A percentile compares a stretch with the other conserved stretches of the same genome.
These are phyloP conservation scores for Aphidius ervi DNA, from an alignment of 1,140 invertebrate genomes.

Conservation along the genomic window DNA sequence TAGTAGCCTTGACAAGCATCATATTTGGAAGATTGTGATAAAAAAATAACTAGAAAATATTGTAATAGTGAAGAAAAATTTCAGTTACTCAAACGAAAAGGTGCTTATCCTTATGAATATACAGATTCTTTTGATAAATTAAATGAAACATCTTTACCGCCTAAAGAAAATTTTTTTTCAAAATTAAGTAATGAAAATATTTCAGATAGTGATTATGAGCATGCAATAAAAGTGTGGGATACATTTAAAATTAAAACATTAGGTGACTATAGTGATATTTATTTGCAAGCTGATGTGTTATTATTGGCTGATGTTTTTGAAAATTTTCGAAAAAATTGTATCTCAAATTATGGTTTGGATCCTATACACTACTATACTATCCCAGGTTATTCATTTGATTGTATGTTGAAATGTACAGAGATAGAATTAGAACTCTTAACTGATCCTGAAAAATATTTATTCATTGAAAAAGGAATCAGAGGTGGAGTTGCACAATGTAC, in stretches of 20 bases:
- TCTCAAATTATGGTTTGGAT: background rate
- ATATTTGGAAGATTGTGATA: conserved; percentile 6
- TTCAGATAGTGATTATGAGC: background rate
- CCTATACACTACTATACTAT: conserved; percentile 7
- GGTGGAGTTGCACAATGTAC: conserved; percentile 2
- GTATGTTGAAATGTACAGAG: background rate
- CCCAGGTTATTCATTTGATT: background rate
- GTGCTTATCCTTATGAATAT: background rate
- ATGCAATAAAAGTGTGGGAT: background rate
- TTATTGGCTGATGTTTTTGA: conserved; percentile 10
- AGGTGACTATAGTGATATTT: background rate
- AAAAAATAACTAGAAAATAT: background rate
- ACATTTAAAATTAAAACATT: background rate
- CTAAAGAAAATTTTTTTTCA: conserved; percentile 1
- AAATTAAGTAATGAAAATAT: background rate
- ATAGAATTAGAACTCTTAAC: background rate
- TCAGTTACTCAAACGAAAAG: background rate
- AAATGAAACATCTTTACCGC: background rate
- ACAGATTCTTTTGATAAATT: background rate
- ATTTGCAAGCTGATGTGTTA: conserved; percentile 3
- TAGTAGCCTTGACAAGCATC: conserved; percentile 12
- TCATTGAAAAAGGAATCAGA: background rate
- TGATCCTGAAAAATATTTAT: background rate
- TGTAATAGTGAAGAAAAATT: background rate
- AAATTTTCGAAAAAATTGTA: conserved; percentile 7